Evolutionary conservation across 2,797 vertebrate species (phyloP), one percentile per base, ranked within the genome.

Genomic region (Amazonetta brasiliensis): DNA sequence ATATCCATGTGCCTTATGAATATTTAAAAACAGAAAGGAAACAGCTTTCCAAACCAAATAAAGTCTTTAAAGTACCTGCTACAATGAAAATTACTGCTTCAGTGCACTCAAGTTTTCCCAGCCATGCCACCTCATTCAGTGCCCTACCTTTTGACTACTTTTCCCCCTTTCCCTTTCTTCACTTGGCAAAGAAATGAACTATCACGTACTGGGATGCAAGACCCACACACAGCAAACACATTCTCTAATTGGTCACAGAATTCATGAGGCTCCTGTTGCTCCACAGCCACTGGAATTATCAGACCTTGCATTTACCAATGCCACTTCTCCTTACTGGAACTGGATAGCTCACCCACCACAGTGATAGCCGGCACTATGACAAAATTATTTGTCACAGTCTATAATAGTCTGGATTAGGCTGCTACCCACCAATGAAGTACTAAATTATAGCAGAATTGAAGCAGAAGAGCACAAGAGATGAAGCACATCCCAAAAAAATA

Each of bases 31-130:
- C 44, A 92, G 44, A 92, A 87, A 60, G 77, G 67, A 87, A 79
- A 87, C 30, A 72, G 81, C 48, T 90, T 83, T 93, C 94, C 90
- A 97, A 93, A 87, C 72, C 66, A 86, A 94, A 96, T 76, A 84
- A 71, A 74, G 64, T 64, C 62, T 87, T 94, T 52, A 90, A 64
- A 96, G 62, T 68, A 90, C 4, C 68, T 77, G 13, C 58, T 90
- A 92, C 73, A 89, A 95, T 41, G 50, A 69, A 93, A 92, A 92
- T 73, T 9, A 90, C 66, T n/a, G 44, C 85, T 95, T 89, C 50
- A 66, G 25, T 33, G 66, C 17, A 59, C 22, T 87, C 18, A 50
- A 37, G 44, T 83, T 85, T 72, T 84, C 48, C 33, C 73, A 82
- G 82, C 63, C 35, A 64, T 58, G 60, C 75, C 81, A 85, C n/a